Evolutionary conservation across 2,888 invertebrate species (phyloP).

Genomic region (Polylopha cassiicola): DNA sequence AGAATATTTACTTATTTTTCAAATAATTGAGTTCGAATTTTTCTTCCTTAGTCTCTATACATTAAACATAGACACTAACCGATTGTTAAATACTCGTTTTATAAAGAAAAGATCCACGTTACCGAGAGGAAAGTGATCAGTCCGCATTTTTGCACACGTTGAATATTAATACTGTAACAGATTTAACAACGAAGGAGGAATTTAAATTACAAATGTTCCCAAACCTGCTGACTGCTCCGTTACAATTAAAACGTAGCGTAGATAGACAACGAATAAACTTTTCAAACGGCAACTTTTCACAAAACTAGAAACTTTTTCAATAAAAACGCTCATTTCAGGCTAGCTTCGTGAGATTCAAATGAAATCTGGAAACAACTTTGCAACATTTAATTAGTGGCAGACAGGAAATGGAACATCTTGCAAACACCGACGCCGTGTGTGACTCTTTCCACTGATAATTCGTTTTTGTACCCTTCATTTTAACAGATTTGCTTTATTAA

Average conservation of each 20-base stretch:
- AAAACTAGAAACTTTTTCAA: conserved; percentile 51
- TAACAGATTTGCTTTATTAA: conserved; percentile 46
- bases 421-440: conserved; percentile 38
- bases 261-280: conserved; percentile 32
- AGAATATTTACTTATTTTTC: too few species aligned
- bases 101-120: conserved; percentile 4
- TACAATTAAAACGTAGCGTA: conserved; percentile 11
- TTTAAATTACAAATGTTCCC: conserved; percentile 20
- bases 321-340: conserved; percentile 52
- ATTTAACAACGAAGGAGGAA: conserved; percentile 7
- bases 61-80: too few species aligned
- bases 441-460: conserved; percentile 31
- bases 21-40: too few species aligned
- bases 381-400: conserved; percentile 61
- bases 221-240: conserved; percentile 6
- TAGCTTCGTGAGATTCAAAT: conserved; percentile 54
- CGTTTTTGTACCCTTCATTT: conserved; percentile 26
- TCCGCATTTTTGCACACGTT: conserved; percentile 18
- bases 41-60: too few species aligned
- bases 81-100: too few species aligned
- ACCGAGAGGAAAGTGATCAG: conserved; percentile 10
- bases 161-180: conserved; percentile 19
- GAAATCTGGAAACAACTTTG: conserved; percentile 56
- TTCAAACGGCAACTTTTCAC: conserved; percentile 32
- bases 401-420: conserved; percentile 57